Conservation (phyloP, 2,113 vertebrate species). For the Gavia stellata region DNA sequence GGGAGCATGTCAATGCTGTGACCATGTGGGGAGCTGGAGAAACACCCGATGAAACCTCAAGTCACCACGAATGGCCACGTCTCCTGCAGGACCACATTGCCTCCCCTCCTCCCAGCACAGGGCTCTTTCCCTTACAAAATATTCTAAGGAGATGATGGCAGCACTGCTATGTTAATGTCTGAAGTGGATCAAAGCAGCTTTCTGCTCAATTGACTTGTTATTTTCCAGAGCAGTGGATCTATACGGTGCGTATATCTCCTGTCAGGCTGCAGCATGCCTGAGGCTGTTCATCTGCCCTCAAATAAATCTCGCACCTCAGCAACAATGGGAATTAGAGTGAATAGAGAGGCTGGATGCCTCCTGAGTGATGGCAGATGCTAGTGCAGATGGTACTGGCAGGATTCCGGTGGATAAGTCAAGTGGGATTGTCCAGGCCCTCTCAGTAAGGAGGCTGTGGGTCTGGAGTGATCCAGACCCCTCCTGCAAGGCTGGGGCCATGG, state of each 20-base stretch:
- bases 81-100: not conserved
- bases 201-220: not conserved
- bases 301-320: not conserved
- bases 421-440: not conserved
- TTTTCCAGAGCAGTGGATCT: not conserved
- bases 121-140: not conserved
- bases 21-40: not conserved
- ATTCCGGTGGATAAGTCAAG: not conserved
- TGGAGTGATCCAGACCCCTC: not conserved
- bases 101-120: not conserved
- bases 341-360: not conserved
- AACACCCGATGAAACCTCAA: not conserved
- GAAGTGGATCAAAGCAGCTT: not conserved
- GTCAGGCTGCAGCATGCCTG: not conserved
- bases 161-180: not conserved
- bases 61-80: fast-evolving
- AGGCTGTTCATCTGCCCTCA: conserved; percentile 4
- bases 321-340: not conserved
- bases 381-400: conserved; percentile 2
- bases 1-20: not conserved
- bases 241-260: not conserved
- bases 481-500: not conserved
- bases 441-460: not conserved
- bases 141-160: not conserved
- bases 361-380: conserved; percentile 10